Conservation (phyloP, 2,888 invertebrate species). For the Agrotis ipsilon region DNA sequence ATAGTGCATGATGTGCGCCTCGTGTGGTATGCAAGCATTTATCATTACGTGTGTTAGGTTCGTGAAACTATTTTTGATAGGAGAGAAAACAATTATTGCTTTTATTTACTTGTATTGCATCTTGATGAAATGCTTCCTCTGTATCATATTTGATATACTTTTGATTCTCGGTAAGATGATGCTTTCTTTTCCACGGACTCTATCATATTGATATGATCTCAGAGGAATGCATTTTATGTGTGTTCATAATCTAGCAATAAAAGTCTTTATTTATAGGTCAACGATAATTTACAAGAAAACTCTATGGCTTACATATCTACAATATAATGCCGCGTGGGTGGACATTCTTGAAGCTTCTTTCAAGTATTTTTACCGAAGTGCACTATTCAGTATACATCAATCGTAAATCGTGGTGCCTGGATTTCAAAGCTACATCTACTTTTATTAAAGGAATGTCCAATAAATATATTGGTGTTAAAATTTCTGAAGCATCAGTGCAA, state of each 20-base stretch:
- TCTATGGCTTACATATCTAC: constrained; percentile 25
- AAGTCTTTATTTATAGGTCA: constrained; percentile 37
- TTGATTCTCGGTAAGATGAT: not conserved
- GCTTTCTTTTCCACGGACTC: not conserved
- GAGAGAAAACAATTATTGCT: constrained; percentile 16
- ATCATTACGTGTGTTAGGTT: constrained; percentile 42
- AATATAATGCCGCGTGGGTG: constrained; percentile 44
- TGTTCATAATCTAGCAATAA: constrained; percentile 24
- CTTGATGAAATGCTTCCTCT: constrained; percentile 16
- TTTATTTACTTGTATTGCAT: constrained; percentile 8
- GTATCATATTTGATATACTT: too few species aligned
- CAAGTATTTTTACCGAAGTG: constrained; percentile 40
- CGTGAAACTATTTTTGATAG: constrained; percentile 38
- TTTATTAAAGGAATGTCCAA: constrained; percentile 5
- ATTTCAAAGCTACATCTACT: constrained; percentile 10
- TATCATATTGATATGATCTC: constrained; percentile 11
- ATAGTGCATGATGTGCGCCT: constrained; percentile 49
- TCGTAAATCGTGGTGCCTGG: not conserved
- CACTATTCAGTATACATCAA: constrained; percentile 30
- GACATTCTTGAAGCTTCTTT: constrained; percentile 48
- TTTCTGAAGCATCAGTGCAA: constrained; percentile 12
- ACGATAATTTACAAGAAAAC: constrained; percentile 45
- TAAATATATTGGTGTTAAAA: constrained; percentile 36
- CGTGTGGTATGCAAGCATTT: constrained; percentile 49
- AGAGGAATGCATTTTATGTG: constrained; percentile 37